Percentiles rank a stretch among this genome's conserved stretches.
These are phyloP conservation scores for Eospalax fontanierii DNA, from an alignment of 2,797 vertebrate genomes.

Conservation along the genomic window DNA sequence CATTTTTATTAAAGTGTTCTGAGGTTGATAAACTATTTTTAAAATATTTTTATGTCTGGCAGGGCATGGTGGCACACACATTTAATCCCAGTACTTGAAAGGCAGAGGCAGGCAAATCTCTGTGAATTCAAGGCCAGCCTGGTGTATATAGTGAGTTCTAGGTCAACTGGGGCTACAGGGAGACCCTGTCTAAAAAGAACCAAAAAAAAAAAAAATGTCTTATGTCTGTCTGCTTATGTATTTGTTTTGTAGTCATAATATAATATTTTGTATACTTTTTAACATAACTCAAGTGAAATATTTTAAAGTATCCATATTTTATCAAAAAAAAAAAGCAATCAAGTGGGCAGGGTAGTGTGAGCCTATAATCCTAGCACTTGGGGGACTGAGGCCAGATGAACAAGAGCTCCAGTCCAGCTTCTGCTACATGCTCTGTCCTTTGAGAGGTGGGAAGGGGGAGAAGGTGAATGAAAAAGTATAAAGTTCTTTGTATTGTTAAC, in stretches of 20 bases:
- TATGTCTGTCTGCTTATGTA: neutral
- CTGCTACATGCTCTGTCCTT: neutral
- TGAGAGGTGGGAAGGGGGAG: no score
- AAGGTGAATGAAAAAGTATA: no score
- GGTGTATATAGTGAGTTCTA: no score
- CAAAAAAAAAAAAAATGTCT: no score
- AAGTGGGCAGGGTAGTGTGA: neutral
- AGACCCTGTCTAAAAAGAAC: no score
- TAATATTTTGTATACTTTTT: conserved; percentile 7
- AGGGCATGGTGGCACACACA: no score
- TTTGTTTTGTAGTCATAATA: conserved; percentile 49
- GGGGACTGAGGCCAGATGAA: neutral
- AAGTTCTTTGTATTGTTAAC: neutral
- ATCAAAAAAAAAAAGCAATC: conserved; percentile 1
- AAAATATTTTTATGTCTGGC: neutral
- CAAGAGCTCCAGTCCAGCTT: neutral
- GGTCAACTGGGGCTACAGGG: no score
- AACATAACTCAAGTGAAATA: conserved; percentile 34
- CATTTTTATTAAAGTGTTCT: conserved; percentile 12
- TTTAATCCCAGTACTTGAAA: no score
- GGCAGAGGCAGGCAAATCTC: no score
- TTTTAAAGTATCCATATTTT: conserved; percentile 39
- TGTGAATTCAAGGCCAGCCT: no score
- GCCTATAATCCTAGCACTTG: neutral
- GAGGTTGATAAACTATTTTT: neutral